Percentiles rank a stretch among this genome's conserved stretches.
These are phyloP conservation scores for Petrolisthes manimaculis DNA, from an alignment of 2,888 invertebrate genomes.

Conservation along the genomic window DNA sequence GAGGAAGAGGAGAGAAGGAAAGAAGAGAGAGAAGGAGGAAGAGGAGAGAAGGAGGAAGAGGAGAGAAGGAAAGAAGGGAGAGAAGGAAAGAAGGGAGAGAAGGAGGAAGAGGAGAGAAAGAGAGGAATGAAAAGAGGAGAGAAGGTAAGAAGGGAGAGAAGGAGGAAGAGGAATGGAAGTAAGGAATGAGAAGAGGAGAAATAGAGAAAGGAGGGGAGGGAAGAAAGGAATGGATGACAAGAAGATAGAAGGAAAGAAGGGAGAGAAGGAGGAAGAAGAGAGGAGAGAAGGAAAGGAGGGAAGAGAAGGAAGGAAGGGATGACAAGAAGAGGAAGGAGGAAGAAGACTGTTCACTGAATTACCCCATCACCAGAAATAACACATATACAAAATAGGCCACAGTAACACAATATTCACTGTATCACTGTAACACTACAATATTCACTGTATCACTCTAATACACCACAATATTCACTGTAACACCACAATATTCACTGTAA, in stretches of 20 bases:
- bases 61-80: neutral
- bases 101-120: too few relatives aligned
- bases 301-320: neutral
- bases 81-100: neutral
- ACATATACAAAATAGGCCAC: too few relatives aligned
- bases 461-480: too few relatives aligned
- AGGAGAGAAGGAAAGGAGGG: neutral
- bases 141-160: neutral
- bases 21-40: neutral
- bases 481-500: too few relatives aligned
- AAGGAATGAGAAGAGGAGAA: neutral
- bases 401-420: too few relatives aligned
- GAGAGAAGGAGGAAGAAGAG: neutral
- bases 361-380: too few relatives aligned
- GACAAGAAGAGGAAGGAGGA: too few relatives aligned
- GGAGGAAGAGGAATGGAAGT: neutral
- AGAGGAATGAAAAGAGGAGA: neutral
- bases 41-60: neutral
- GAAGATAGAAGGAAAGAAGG: neutral
- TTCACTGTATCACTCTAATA: too few relatives aligned
- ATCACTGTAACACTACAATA: too few relatives aligned
- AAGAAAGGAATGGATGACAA: neutral
- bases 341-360: too few relatives aligned
- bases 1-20: neutral
- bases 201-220: neutral